phyloP scores from a whole-genome alignment of 2,797 vertebrate genomes.

The Sphenopsis melanotis region DNA sequence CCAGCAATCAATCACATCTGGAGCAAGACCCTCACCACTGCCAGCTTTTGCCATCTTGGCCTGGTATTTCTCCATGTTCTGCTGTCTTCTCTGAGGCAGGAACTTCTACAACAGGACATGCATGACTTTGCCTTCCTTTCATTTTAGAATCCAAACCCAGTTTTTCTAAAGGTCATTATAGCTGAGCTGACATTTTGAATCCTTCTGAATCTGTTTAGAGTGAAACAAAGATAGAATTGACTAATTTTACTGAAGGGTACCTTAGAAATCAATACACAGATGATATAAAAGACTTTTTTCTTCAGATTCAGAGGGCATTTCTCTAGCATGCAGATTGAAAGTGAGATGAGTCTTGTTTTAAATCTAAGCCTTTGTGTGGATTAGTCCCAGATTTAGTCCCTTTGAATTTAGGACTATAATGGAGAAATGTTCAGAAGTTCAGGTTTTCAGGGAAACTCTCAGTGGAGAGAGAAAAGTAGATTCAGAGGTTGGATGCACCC shows the following conservation, averaged over 20 bases:
- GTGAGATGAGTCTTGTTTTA: background rate
- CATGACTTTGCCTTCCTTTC: background rate
- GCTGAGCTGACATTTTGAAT: background rate
- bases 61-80: conserved; percentile 23
- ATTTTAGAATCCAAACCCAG: background rate
- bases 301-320: background rate
- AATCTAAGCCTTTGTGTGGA: background rate
- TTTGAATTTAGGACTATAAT: background rate
- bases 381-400: background rate
- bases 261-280: background rate
- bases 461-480: background rate
- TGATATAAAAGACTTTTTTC: background rate
- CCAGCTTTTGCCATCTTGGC: conserved; percentile 21
- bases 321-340: background rate
- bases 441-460: background rate
- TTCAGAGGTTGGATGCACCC: background rate
- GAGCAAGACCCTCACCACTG: conserved; percentile 23
- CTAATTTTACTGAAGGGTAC: background rate
- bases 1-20: conserved; percentile 51
- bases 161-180: background rate
- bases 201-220: background rate
- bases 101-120: background rate
- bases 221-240: background rate
- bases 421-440: background rate
- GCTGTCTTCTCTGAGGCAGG: conserved; percentile 61